phyloP scores from a whole-genome alignment of 2,113 vertebrate species.

The Butorides virescens region DNA sequence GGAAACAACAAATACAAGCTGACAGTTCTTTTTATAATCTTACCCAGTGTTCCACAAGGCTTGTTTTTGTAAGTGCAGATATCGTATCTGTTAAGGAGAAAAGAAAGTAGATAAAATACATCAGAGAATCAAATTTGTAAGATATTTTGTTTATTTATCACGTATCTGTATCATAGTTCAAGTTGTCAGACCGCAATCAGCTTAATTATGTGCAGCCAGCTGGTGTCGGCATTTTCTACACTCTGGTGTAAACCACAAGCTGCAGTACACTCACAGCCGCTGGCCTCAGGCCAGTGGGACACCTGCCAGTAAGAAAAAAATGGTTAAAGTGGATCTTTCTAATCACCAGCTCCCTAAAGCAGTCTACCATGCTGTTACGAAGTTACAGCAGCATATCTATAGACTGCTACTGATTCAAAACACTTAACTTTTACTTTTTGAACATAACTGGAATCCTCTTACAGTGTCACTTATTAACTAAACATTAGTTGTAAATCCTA shows the following conservation, averaged over 20 bases:
- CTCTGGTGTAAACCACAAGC: conserved; percentile 68
- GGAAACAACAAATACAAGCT: conserved; percentile 7
- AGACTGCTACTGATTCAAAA: conserved; percentile 23
- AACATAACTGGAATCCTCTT: not conserved
- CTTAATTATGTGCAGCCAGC: conserved; percentile 75
- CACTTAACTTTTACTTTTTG: not conserved
- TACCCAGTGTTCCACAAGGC: conserved; percentile 97
- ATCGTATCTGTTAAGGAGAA: conserved; percentile 86
- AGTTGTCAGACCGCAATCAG: conserved; percentile 70
- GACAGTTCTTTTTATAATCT: conserved; percentile 71
- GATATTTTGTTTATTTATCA: conserved; percentile 59
- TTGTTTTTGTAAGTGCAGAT: conserved; percentile 99
- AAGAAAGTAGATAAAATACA: conserved; percentile 55
- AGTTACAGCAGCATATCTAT: conserved; percentile 29
- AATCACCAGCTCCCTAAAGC: conserved; percentile 64
- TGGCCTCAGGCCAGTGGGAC: conserved; percentile 73
- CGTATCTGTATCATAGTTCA: conserved; percentile 62
- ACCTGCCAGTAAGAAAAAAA: conserved; percentile 73
- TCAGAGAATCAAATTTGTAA: conserved; percentile 53
- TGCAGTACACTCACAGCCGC: conserved; percentile 60
- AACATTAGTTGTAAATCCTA: not conserved
- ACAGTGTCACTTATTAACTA: not conserved
- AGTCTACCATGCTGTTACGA: conserved; percentile 45
- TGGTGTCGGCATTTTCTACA: conserved; percentile 68
- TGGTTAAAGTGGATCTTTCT: conserved; percentile 71